A percentile compares a stretch with the other conserved stretches of the same genome.
Conservation (phyloP, 2,113 vertebrate species). For the Petrocephalus zakoni region DNA sequence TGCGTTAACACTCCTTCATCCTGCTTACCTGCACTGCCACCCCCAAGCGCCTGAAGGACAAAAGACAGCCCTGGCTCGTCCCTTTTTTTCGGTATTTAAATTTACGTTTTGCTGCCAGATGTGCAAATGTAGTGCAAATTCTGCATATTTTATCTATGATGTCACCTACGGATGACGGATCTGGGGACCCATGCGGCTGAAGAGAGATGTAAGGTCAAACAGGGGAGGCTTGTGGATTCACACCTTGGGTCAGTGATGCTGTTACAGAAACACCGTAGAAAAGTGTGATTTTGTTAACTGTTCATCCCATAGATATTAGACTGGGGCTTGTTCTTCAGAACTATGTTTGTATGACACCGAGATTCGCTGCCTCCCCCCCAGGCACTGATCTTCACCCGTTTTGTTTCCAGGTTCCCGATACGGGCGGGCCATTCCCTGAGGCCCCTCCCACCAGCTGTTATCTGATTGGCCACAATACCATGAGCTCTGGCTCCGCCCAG, state of each 20-base stretch:
- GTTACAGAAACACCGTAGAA: background rate
- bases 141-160: background rate
- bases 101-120: background rate
- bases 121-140: background rate
- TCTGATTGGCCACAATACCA: slow-evolving; percentile 62
- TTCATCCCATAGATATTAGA: background rate
- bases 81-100: background rate
- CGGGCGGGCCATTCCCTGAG: slow-evolving; percentile 40
- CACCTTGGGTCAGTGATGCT: background rate
- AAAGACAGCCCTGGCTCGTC: slow-evolving; percentile 41
- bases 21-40: slow-evolving; percentile 56
- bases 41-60: slow-evolving; percentile 51
- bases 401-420: slow-evolving; percentile 48
- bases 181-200: background rate
- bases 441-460: slow-evolving; percentile 29
- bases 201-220: background rate
- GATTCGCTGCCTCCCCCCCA: background rate
- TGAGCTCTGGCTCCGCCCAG: slow-evolving; percentile 74
- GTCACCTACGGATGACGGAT: background rate
- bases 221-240: background rate
- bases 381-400: slow-evolving; percentile 29
- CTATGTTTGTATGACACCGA: background rate
- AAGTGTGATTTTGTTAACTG: background rate
- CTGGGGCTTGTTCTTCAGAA: background rate
- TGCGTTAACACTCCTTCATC: slow-evolving; percentile 53